These are phyloP conservation scores for Pangasius larnaudii DNA, from an alignment of 2,797 vertebrate species.

Conservation along the genomic window DNA sequence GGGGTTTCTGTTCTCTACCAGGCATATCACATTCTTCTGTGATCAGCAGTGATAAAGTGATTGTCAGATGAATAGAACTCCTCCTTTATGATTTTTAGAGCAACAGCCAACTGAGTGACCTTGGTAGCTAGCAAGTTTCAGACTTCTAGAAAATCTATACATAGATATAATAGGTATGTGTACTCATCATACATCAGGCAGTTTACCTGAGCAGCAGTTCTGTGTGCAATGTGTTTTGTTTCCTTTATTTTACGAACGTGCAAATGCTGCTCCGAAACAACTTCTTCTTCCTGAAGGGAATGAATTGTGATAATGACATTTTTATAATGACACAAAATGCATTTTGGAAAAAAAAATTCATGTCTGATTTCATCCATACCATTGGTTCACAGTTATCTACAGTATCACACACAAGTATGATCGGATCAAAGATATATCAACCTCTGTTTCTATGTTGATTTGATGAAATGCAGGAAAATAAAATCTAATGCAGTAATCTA, in stretches of 20 bases:
- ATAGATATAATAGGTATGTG: not conserved
- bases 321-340: not conserved
- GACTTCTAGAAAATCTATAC: not conserved
- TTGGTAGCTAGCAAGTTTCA: not conserved
- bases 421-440: not conserved
- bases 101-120: not conserved
- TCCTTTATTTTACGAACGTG: not conserved
- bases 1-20: slow-evolving; percentile 16
- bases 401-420: not conserved
- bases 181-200: not conserved
- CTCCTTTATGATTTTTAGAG: not conserved
- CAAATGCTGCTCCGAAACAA: not conserved
- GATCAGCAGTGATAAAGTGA: not conserved
- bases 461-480: not conserved
- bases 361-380: not conserved
- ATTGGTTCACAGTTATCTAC: not conserved
- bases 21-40: slow-evolving; percentile 2
- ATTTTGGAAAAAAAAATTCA: not conserved
- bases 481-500: not conserved
- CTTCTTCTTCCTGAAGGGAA: not conserved
- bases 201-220: not conserved
- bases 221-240: no score
- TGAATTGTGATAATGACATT: not conserved
- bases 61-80: not conserved
- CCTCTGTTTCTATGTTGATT: not conserved